Base-by-base conservation (phyloP, 2,113 vertebrate genomes). In the Eptatretus burgeri region DNA sequence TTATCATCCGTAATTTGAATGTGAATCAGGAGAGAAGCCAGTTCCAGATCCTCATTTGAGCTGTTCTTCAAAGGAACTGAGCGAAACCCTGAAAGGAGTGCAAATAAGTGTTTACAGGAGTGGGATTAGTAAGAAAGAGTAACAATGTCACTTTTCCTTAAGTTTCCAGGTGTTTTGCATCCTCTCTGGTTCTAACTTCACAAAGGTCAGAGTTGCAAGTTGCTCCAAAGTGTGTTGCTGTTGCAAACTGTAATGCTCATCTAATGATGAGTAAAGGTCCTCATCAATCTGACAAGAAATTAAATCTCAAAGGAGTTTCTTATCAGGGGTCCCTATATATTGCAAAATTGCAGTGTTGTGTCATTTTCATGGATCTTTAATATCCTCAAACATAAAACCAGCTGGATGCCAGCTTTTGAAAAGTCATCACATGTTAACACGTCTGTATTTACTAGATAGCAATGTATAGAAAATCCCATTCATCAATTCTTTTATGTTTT, bases 51-150 rank as follows among this genome's bases (percentile, higher is more conserved):
- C 71, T 98, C 91, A 52, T 75, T 88, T 64, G 78, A 84, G 56
- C 86, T 87, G 0, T 96, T 96, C 72, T 84, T 94, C 51, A 96
- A 76, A 65, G 86, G 84, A 27, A 96, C 79, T 1, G 82, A 82
- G 62, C 91, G 77, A 66, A 83, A 95, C 51, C 91, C 91, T 96
- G 71, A 2, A 12, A 13, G 64, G 1, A 18, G 51, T 4, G 8
- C 13, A 41, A 64, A 14, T 10, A 52, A 9, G 14, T 51, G 50
- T 63, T 51, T 14, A 51, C 60, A 14, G 63, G 49, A 51, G n/a
- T 66, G 12, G 51, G 41, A 63, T 49, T 18, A 3, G 16, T 10
- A 64, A 16, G 14, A 51, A 13, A 17, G 13, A 18, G 1, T 2
- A 66, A 64, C 20, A 41, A 4, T 70, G 11, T 27, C 16, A 64